A percentile compares a stretch with the other conserved stretches of the same genome.
These are phyloP conservation scores for Hippocampus zosterae DNA, from an alignment of 2,113 vertebrate genomes.

Conservation along the genomic window DNA sequence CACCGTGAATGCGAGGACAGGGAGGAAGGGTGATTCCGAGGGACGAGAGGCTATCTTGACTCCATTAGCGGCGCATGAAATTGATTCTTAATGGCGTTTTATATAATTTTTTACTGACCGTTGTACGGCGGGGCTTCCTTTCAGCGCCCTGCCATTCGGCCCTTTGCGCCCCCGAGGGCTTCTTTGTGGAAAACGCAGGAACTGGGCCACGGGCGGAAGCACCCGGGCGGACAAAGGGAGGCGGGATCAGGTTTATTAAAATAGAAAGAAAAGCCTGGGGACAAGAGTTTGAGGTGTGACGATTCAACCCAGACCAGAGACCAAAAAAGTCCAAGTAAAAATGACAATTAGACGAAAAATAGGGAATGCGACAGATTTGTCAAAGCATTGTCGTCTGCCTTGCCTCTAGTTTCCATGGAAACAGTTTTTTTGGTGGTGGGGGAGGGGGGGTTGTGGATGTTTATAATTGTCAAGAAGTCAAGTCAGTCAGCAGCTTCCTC, in stretches of 20 bases:
- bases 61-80: conserved; percentile 61
- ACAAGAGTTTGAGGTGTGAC: background rate
- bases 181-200: conserved; percentile 16
- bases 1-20: background rate
- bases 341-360: background rate
- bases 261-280: background rate
- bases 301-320: background rate
- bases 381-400: conserved; percentile 9
- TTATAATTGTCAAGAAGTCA: background rate
- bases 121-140: conserved; percentile 28
- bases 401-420: conserved; percentile 57
- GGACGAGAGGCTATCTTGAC: conserved; percentile 45
- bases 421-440: conserved; percentile 14
- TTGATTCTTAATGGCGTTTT: conserved; percentile 63
- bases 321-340: background rate
- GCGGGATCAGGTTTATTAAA: conserved; percentile 9
- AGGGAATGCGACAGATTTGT: conserved; percentile 15
- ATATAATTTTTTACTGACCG: conserved; percentile 55
- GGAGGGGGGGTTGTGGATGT: background rate
- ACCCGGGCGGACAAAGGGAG: background rate
- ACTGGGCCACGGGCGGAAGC: background rate
- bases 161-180: conserved; percentile 9
- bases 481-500: background rate
- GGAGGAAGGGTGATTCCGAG: background rate
- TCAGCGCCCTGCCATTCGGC: conserved; percentile 8